phyloP scores from a whole-genome alignment of 2,113 vertebrate genomes.

The Diglossa brunneiventris region DNA sequence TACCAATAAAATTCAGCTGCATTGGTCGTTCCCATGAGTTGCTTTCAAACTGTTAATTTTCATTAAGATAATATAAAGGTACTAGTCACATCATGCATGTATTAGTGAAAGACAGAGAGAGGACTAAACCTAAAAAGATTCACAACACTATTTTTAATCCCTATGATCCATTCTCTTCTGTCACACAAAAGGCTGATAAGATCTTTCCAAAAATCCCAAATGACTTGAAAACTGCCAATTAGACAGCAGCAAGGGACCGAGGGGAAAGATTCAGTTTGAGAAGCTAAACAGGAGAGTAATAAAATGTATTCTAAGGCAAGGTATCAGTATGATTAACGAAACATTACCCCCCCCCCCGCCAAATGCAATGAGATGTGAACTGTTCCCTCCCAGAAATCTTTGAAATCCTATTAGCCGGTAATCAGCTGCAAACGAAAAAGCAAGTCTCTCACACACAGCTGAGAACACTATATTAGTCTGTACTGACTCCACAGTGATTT shows the following conservation, averaged over 20 bases:
- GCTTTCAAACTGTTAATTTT: slow-evolving; percentile 27
- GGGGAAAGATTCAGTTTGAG: neutral
- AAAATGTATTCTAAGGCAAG: slow-evolving; percentile 34
- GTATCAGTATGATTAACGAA: slow-evolving; percentile 27
- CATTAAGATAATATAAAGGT: neutral
- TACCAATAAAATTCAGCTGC: neutral
- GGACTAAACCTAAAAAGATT: neutral
- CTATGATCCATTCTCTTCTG: neutral
- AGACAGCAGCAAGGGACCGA: neutral
- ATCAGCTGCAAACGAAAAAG: slow-evolving; percentile 45
- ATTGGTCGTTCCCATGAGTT: neutral
- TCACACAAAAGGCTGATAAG: neutral
- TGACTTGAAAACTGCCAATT: slow-evolving; percentile 33
- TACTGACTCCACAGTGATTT: neutral
- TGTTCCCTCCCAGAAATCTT: slow-evolving; percentile 50
- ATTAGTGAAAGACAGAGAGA: neutral
- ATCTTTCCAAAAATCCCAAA: neutral
- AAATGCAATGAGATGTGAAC: slow-evolving; percentile 35
- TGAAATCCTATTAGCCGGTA: slow-evolving; percentile 49
- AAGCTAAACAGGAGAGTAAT: neutral
- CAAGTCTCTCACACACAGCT: neutral
- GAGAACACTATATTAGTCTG: neutral
- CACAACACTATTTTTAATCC: neutral
- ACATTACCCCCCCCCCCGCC: neutral
- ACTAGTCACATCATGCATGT: neutral